Conservation (phyloP, 2,797 vertebrate species). For the Podarcis siculus region DNA sequence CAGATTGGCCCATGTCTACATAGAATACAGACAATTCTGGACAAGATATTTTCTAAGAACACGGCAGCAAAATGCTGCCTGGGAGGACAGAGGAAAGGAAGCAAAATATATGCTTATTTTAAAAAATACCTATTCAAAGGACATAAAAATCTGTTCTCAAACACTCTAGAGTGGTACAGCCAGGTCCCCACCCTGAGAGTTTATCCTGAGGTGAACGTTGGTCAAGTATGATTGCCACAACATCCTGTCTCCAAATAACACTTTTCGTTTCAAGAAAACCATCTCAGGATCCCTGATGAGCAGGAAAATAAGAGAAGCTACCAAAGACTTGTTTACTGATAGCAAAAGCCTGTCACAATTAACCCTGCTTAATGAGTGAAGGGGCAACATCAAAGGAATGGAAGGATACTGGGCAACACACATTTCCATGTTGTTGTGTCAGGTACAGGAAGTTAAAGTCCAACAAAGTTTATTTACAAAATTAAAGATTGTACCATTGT, state of each 20-base stretch:
- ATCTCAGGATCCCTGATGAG: not conserved
- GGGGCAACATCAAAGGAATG: not conserved
- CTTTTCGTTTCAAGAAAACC: not conserved
- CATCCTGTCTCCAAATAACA: slow-evolving; percentile 12
- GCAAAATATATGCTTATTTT: not conserved
- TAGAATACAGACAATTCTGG: not conserved
- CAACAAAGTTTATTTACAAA: not conserved
- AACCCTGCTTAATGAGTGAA: not conserved
- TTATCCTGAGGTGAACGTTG: slow-evolving; percentile 54
- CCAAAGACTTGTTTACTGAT: not conserved
- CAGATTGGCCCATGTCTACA: not conserved
- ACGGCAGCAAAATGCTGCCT: not conserved
- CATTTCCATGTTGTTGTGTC: not conserved
- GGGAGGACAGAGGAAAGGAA: not conserved
- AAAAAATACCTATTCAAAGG: not conserved
- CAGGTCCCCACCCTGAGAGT: fast-evolving
- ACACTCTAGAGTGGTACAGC: not conserved
- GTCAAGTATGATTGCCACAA: slow-evolving; percentile 19
- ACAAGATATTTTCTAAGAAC: not conserved
- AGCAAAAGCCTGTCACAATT: not conserved
- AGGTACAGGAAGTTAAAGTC: not conserved
- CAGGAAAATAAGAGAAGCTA: not conserved
- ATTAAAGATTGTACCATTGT: not conserved
- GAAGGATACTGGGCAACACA: not conserved
- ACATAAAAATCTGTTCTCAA: not conserved